A percentile compares a stretch with the other conserved stretches of the same genome.
Evolutionary conservation across 2,113 vertebrate species (phyloP).

Genomic region (Campylomormyrus tamandua): DNA sequence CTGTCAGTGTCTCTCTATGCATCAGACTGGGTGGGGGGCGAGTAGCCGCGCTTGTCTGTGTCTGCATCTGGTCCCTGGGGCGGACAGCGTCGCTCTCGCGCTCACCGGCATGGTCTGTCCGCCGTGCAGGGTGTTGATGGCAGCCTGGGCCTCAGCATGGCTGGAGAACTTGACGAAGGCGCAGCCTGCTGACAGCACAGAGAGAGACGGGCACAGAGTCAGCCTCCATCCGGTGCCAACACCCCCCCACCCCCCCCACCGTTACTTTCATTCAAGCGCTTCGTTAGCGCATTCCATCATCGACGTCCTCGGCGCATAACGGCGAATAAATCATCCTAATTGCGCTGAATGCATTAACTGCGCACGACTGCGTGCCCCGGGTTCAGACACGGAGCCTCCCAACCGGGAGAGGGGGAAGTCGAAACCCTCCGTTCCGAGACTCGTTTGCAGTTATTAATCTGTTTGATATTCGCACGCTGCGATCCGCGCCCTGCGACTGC

Average conservation of each 20-base stretch:
- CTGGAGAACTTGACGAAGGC: constrained; percentile 74
- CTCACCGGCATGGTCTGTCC: constrained; percentile 76
- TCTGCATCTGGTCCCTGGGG: neutral
- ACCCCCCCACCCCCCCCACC: neutral
- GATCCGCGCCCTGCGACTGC: neutral
- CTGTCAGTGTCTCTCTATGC: neutral
- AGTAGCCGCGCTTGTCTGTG: neutral
- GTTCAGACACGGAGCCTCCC: constrained; percentile 5
- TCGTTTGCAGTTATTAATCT: constrained; percentile 19
- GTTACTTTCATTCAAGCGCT: constrained; percentile 3
- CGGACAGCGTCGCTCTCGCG: constrained; percentile 15
- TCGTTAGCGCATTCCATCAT: constrained; percentile 15
- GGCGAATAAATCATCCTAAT: constrained; percentile 24
- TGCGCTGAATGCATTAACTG: constrained; percentile 23
- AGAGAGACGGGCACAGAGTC: neutral
- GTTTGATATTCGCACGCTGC: constrained; percentile 6
- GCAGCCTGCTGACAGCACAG: constrained; percentile 53
- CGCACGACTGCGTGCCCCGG: neutral
- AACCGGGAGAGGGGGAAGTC: neutral
- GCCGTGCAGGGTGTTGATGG: constrained; percentile 69
- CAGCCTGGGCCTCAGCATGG: constrained; percentile 67
- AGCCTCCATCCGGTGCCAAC: neutral
- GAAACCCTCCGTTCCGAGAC: neutral
- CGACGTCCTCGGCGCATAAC: constrained; percentile 14
- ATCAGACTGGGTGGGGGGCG: neutral